Evolutionary conservation across 2,797 vertebrate genomes (phyloP).

Genomic region (Gadopsis bispinosus): DNA sequence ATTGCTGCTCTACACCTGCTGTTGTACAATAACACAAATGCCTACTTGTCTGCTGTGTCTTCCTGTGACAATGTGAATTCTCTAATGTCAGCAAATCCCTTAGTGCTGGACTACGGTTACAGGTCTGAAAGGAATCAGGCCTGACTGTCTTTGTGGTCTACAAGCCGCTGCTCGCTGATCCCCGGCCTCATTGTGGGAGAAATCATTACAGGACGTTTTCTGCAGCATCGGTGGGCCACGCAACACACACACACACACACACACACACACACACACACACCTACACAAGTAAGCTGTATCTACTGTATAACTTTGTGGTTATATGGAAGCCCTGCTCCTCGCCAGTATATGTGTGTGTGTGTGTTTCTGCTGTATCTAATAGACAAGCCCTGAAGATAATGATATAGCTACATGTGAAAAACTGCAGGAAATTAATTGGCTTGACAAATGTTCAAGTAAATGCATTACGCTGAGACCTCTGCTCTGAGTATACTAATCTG

Average conservation of each 20-base stretch:
- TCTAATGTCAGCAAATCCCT: constrained; percentile 8
- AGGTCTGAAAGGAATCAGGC: not conserved
- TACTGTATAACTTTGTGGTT: not conserved
- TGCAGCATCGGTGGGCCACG: not conserved
- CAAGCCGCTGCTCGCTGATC: not conserved
- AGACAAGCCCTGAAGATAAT: too few species aligned
- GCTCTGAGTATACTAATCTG: not conserved
- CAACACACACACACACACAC: not conserved
- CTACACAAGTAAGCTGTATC: not conserved
- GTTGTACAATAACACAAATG: too few species aligned
- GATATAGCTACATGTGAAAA: too few species aligned
- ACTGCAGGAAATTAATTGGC: too few species aligned
- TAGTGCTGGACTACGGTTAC: constrained; percentile 3
- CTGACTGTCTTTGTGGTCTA: not conserved
- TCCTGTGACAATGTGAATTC: not conserved
- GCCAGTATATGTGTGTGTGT: too few species aligned
- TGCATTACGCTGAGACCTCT: not conserved
- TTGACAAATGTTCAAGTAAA: not conserved
- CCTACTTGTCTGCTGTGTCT: too few species aligned
- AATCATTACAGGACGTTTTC: constrained; percentile 3
- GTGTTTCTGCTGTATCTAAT: too few species aligned
- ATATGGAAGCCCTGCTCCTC: too few species aligned
- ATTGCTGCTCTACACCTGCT: not conserved
- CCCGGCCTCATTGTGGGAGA: not conserved
- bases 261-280: not conserved